Evolutionary conservation across 1,140 invertebrate species (phyloP).

Genomic region (Ganaspis sp.): DNA sequence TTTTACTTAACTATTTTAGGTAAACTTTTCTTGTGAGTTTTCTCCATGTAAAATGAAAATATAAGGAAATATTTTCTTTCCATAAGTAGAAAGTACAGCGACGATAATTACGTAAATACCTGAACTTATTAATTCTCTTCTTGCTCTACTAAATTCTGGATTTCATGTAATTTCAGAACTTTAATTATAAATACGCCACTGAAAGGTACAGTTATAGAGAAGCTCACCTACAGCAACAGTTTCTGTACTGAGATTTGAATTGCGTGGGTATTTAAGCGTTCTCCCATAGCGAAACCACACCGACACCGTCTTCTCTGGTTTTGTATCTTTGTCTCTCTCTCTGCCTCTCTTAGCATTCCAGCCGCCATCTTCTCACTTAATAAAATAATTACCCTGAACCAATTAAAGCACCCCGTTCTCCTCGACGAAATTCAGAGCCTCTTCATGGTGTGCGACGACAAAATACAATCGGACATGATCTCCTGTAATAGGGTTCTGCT

Average conservation of each 20-base stretch:
- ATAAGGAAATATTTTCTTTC: too few species aligned
- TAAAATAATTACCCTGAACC: slow-evolving; percentile 75
- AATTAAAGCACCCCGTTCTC: slow-evolving; percentile 67
- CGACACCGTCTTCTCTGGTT: slow-evolving; percentile 16
- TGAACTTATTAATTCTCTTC: too few species aligned
- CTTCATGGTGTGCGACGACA: slow-evolving; percentile 40
- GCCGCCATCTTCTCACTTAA: slow-evolving; percentile 76
- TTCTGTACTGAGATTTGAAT: slow-evolving; percentile 48
- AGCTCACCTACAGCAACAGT: slow-evolving; percentile 41
- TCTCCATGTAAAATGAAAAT: too few species aligned
- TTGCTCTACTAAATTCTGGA: background rate
- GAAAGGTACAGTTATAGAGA: background rate
- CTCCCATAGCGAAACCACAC: slow-evolving; percentile 43
- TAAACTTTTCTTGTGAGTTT: too few species aligned
- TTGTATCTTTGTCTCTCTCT: slow-evolving; percentile 45
- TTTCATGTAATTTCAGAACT: background rate
- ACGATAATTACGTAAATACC: too few species aligned
- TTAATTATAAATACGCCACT: slow-evolving; percentile 1
- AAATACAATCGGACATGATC: slow-evolving; percentile 44
- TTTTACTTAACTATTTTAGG: too few species aligned
- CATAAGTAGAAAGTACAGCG: too few species aligned
- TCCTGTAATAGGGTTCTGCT: slow-evolving; percentile 37
- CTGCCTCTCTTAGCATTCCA: slow-evolving; percentile 70
- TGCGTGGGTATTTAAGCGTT: slow-evolving; percentile 56
- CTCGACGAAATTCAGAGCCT: slow-evolving; percentile 43